Evolutionary conservation across 2,113 vertebrate genomes (phyloP), one percentile per base, ranked within the genome.

Genomic region (Gobius niger): DNA sequence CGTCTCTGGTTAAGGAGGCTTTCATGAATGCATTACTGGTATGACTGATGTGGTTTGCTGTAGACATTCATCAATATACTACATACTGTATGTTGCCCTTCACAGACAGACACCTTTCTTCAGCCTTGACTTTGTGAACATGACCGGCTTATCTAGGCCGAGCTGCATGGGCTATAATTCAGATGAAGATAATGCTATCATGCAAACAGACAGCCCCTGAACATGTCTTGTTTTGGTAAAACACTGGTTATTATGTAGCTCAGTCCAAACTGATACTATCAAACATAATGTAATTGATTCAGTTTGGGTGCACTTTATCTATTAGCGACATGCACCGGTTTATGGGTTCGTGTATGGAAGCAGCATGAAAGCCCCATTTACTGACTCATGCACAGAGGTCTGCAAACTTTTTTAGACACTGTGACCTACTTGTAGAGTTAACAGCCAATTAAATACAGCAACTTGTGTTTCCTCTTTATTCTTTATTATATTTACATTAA

Each of bases 261-360:
- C 69, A 70, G 54, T 76, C 70, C 50, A 65, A 68, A 61, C 74
- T 46, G 72, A 82, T 76, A 79, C 44, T 54, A 81, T 85, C 80
- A 62, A 66, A 12, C 52, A 42, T 69, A 65, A 56, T 54, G 47
- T 74, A 74, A 84, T 67, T 71, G 66, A 71, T 80, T 77, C 67
- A 65, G 54, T 54, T 46, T 49, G 65, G 61, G 69, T 70, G 65
- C 47, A 47, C 51, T 75, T 61, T 63, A 46, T 54, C 44, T 46
- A 34, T 54, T 74, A 65, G 62, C 16, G 65, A 46, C 44, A 51
- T 51, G 53, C 40, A 0, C 18, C 24, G 12, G 3, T n/a, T 41
- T 70, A 46, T 65, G 24, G 49, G 2, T 18, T 52, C 18, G 7
- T 59, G 46, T 5, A 2, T 46, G 10, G 24, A 6, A 14, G 24